Conservation (phyloP, 2,888 invertebrate genomes). For the Troglohyphantes excavatus region DNA sequence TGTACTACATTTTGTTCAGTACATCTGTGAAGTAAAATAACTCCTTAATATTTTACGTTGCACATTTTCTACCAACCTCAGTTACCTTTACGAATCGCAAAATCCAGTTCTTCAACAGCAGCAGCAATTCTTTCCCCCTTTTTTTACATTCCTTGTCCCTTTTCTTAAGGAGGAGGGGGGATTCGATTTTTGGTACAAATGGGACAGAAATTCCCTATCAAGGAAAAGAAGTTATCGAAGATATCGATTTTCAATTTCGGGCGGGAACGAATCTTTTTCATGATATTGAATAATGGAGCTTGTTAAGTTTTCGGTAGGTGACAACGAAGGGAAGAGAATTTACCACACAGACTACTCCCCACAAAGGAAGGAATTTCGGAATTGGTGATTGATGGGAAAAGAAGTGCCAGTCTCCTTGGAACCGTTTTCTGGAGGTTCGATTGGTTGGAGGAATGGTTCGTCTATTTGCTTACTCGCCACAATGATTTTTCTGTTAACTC, state of each 20-base stretch:
- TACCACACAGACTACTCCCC: not conserved
- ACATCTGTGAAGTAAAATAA: no score
- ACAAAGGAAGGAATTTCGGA: constrained; percentile 31
- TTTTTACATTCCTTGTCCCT: not conserved
- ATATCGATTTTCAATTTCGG: constrained; percentile 66
- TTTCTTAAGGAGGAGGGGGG: constrained; percentile 19
- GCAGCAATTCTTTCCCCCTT: not conserved
- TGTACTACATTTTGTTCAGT: no score
- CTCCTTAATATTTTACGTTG: no score
- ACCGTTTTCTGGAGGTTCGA: constrained; percentile 18
- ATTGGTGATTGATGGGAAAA: constrained; percentile 50
- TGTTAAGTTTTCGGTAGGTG: constrained; percentile 70
- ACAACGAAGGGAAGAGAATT: constrained; percentile 28
- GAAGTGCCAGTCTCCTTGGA: constrained; percentile 41
- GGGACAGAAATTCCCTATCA: constrained; percentile 57
- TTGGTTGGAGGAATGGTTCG: no score
- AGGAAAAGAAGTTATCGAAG: constrained; percentile 39
- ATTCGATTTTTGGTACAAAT: constrained; percentile 54
- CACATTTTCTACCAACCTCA: constrained; percentile 11
- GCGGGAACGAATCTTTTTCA: constrained; percentile 40
- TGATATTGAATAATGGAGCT: constrained; percentile 71
- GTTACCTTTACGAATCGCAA: constrained; percentile 26
- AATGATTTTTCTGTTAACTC: no score
- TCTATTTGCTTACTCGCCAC: no score
- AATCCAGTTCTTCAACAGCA: not conserved